These are phyloP conservation scores for Diachasma alloeum DNA, from an alignment of 1,140 invertebrate species.

Conservation along the genomic window DNA sequence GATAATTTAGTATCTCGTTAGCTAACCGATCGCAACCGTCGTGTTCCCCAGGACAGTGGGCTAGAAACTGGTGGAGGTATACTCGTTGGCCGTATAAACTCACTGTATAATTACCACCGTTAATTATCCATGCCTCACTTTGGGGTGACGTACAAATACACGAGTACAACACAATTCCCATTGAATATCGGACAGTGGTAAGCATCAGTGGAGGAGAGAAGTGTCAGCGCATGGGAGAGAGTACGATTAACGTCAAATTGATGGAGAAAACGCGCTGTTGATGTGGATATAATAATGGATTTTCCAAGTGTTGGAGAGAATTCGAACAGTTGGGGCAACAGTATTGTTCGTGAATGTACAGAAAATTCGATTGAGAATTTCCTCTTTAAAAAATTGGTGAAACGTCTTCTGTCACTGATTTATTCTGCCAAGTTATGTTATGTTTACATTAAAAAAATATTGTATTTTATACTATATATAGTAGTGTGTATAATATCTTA, in stretches of 20 bases:
- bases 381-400: too few relatives aligned
- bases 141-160: not conserved
- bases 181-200: not conserved
- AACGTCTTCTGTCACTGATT: too few relatives aligned
- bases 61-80: not conserved
- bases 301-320: too few relatives aligned
- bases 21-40: slow-evolving; percentile 40
- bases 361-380: too few relatives aligned
- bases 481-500: too few relatives aligned
- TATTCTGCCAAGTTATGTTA: too few relatives aligned
- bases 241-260: not conserved
- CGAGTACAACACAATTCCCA: not conserved
- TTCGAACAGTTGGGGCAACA: too few relatives aligned
- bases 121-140: not conserved
- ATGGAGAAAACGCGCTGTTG: not conserved
- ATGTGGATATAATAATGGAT: too few relatives aligned
- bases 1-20: slow-evolving; percentile 50
- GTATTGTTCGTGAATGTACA: too few relatives aligned
- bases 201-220: not conserved
- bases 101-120: slow-evolving; percentile 20
- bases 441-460: too few relatives aligned
- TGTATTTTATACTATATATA: too few relatives aligned
- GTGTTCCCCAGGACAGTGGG: not conserved
- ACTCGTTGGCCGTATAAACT: slow-evolving; percentile 11
- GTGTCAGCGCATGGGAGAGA: too few relatives aligned